phyloP scores from a whole-genome alignment of 2,113 vertebrate genomes.

The Cygnus buccinator region DNA sequence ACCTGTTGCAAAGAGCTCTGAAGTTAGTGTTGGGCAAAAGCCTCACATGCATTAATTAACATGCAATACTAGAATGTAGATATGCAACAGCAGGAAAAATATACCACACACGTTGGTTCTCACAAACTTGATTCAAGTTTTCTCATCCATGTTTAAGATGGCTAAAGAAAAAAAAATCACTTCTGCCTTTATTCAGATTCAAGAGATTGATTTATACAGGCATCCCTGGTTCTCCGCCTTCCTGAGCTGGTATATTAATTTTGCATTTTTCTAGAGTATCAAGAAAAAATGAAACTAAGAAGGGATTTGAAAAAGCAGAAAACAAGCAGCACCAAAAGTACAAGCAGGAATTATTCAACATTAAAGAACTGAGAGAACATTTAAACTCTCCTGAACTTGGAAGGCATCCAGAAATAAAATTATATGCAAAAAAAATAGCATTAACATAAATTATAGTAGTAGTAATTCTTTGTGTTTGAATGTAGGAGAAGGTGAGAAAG shows the following conservation, averaged over 20 bases:
- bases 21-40: conserved; percentile 55
- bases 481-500: neutral
- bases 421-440: neutral
- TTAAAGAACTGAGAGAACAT: neutral
- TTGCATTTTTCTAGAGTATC: neutral
- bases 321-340: neutral
- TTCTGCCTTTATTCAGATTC: neutral
- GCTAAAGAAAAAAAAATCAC: neutral
- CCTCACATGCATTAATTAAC: conserved; percentile 44
- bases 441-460: conserved; percentile 5
- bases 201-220: neutral
- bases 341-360: neutral
- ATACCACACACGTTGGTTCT: conserved; percentile 58
- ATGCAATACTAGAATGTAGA: neutral
- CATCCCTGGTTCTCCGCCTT: neutral
- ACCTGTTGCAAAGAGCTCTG: conserved; percentile 57
- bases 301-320: neutral
- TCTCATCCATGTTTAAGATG: neutral
- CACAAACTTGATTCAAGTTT: conserved; percentile 2
- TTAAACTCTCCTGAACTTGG: conserved; percentile 3
- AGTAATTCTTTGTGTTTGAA: neutral
- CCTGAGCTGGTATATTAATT: neutral
- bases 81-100: conserved; percentile 26
- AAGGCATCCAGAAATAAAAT: neutral
- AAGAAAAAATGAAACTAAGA: neutral